Evolutionary conservation across 2,113 vertebrate genomes (phyloP).

Genomic region (Gadus macrocephalus): DNA sequence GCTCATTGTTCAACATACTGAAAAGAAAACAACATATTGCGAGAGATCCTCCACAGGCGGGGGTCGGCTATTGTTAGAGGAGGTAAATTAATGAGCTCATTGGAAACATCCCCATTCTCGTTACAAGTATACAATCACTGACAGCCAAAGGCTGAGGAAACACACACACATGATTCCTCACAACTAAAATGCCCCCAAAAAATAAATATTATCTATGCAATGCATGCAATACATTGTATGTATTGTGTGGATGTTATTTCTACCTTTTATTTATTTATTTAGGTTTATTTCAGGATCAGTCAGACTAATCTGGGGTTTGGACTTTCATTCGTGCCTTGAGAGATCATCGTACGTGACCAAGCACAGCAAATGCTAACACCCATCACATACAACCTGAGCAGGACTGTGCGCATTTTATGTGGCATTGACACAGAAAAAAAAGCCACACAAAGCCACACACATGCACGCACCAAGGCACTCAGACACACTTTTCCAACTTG

Average conservation of each 20-base stretch:
- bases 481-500: no score
- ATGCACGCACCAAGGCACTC: no score
- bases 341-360: conserved; percentile 2
- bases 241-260: conserved; percentile 18
- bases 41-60: conserved; percentile 33
- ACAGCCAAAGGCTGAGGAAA: no score
- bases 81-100: conserved; percentile 25
- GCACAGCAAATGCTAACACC: conserved; percentile 28
- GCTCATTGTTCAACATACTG: conserved; percentile 54
- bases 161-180: no score
- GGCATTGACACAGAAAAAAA: no score
- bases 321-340: conserved; percentile 5
- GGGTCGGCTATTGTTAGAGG: conserved; percentile 21
- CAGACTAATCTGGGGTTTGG: conserved; percentile 21
- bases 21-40: conserved; percentile 40
- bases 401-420: neutral
- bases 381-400: neutral
- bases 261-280: no score
- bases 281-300: no score
- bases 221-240: neutral
- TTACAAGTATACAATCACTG: no score
- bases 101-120: neutral
- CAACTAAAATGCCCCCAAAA: neutral
- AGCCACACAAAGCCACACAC: no score
- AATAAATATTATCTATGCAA: neutral